Evolutionary conservation across 2,797 vertebrate genomes (phyloP), one percentile per base, ranked within the genome.

Genomic region (Crenichthys baileyi): DNA sequence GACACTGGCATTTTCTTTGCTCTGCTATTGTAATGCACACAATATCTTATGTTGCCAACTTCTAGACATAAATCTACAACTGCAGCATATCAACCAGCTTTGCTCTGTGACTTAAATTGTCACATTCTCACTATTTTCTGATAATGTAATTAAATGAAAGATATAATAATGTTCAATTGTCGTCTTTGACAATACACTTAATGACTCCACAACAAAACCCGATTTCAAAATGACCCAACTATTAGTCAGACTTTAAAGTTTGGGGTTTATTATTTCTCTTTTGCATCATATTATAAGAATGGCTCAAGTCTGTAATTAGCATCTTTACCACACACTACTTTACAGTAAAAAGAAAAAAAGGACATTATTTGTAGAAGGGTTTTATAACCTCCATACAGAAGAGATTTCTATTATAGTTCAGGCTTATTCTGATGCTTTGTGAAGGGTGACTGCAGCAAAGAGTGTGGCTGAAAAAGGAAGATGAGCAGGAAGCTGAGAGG

Each of bases 401-500:
- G 87, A 71, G 78, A 86, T 81, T 85, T 74, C 76, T 86, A 73
- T n/a, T 81, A 76, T 39, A 77, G 83, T 0, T 26, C 18, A 41
- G 36, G 63, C 67, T 67, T 29, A 71, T 70, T 74, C 83, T 77
- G 67, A 44, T 44, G 22, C 39, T 68, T 44, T 0, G 5, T 68
- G 65, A 46, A 20, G 24, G 39, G 39, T 6, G 39, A 68, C 65
- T 44, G 65, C 20, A 68, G 65, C 29, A 83, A 73, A 87, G 56
- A 85, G 83, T 83, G 77, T 60, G 82, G 41, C 79, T 70, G 78
- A 65, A 83, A 87, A 78, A 86, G 73, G 79, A 80, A 82, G 71
- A 78, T 39, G 46, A 77, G 58, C 48, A 80, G 39, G 75, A 84
- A 79, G 79, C 76, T 0, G 24, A 79, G 78, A 46, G 65, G 29